These are phyloP conservation scores for Dynastes grantii DNA, from an alignment of 2,888 invertebrate genomes.

Conservation along the genomic window DNA sequence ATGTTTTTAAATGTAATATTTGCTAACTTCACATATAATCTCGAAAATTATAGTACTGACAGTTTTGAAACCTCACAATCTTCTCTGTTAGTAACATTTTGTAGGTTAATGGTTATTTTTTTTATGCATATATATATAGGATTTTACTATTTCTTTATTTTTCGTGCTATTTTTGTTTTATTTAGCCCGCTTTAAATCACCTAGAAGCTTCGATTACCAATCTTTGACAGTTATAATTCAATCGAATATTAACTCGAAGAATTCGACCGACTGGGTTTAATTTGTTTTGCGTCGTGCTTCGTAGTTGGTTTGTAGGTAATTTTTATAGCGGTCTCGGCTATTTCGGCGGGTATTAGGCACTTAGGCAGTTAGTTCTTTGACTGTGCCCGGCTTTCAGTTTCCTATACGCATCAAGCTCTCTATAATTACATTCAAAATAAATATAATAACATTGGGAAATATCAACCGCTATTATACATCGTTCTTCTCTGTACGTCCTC, in stretches of 20 bases:
- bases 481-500: background rate
- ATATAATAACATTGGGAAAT: slow-evolving; percentile 49
- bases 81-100: too few relatives aligned
- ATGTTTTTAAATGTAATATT: too few relatives aligned
- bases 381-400: slow-evolving; percentile 15
- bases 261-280: slow-evolving; percentile 27
- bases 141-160: too few relatives aligned
- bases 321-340: slow-evolving; percentile 21
- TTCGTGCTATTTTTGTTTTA: too few relatives aligned
- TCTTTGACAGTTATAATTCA: slow-evolving; percentile 11
- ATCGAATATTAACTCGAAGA: slow-evolving; percentile 2
- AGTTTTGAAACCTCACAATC: too few relatives aligned
- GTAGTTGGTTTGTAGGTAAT: background rate
- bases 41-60: too few relatives aligned
- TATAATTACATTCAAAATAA: slow-evolving; percentile 50
- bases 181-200: too few relatives aligned
- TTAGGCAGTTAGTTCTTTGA: background rate
- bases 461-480: slow-evolving; percentile 23
- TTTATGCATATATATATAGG: too few relatives aligned
- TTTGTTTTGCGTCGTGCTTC: slow-evolving; percentile 1
- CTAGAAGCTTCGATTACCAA: too few relatives aligned
- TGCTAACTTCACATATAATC: too few relatives aligned
- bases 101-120: too few relatives aligned
- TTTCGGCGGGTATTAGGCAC: background rate
- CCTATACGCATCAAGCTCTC: slow-evolving; percentile 29